phyloP scores from a whole-genome alignment of 1,140 invertebrate species.

The Brachionus angularis region DNA sequence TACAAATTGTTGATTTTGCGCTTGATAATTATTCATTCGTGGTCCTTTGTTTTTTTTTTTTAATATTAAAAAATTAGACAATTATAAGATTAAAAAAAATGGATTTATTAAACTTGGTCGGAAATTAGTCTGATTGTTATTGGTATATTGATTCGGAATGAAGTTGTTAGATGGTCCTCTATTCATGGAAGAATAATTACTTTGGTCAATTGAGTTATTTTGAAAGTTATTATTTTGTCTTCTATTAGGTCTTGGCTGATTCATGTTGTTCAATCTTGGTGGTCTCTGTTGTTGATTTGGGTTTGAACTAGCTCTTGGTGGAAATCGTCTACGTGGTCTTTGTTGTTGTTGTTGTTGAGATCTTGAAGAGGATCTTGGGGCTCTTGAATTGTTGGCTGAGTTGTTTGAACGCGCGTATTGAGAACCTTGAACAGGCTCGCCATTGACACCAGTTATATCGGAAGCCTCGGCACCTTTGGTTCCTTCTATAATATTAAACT shows the following conservation, averaged over 20 bases:
- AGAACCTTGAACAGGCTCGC: slow-evolving; percentile 39
- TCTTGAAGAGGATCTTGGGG: slow-evolving; percentile 1
- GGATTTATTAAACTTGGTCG: no score
- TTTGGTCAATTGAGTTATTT: background rate
- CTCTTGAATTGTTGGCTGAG: background rate
- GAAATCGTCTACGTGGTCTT: background rate
- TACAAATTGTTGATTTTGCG: no score
- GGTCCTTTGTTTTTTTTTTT: no score
- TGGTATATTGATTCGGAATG: slow-evolving; percentile 16
- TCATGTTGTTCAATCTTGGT: background rate
- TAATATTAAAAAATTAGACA: no score
- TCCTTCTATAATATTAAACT: slow-evolving; percentile 43
- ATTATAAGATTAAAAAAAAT: no score
- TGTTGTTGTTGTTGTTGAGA: background rate
- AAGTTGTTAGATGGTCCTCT: background rate
- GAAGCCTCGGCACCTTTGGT: slow-evolving; percentile 44
- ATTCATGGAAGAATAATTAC: background rate
- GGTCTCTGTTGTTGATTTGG: background rate
- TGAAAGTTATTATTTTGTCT: no score
- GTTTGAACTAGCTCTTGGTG: background rate
- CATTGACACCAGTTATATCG: slow-evolving; percentile 41
- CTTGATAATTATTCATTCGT: no score
- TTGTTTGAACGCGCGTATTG: slow-evolving; percentile 28
- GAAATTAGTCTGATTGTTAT: slow-evolving; percentile 1
- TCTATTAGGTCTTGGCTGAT: background rate